A percentile compares a stretch with the other conserved stretches of the same genome.
phyloP scores from a whole-genome alignment of 2,888 invertebrate genomes.

The Euzophera pinguis region DNA sequence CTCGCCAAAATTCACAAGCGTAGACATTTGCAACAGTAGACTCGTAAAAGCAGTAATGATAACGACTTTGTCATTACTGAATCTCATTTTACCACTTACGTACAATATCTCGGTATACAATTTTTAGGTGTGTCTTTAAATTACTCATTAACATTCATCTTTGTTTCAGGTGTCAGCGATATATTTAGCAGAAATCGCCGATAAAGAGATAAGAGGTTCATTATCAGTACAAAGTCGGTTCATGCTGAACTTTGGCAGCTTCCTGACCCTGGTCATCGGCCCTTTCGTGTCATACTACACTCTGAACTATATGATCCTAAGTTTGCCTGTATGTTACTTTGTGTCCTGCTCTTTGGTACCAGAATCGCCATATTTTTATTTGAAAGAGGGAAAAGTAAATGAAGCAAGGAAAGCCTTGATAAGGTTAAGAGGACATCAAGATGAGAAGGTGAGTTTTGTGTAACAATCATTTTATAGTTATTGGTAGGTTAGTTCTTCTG shows the following conservation, averaged over 20 bases:
- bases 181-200: conserved; percentile 65
- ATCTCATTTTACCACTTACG: no score
- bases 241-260: conserved; percentile 56
- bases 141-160: no score
- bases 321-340: conserved; percentile 67
- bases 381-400: conserved; percentile 70
- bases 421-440: conserved; percentile 51
- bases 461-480: background rate
- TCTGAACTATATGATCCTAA: conserved; percentile 59
- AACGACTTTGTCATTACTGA: no score
- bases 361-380: conserved; percentile 79
- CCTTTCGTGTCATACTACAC: conserved; percentile 53
- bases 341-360: conserved; percentile 75
- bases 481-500: no score
- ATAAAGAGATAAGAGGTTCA: conserved; percentile 62
- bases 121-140: no score
- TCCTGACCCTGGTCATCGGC: conserved; percentile 58
- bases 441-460: conserved; percentile 38
- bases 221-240: conserved; percentile 46
- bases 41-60: no score
- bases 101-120: no score
- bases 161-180: conserved; percentile 54
- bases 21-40: no score
- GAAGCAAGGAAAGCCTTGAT: conserved; percentile 59
- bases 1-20: no score